Base-by-base conservation (phyloP, 2,888 invertebrate genomes). In the Taphrorychus bicolor region DNA sequence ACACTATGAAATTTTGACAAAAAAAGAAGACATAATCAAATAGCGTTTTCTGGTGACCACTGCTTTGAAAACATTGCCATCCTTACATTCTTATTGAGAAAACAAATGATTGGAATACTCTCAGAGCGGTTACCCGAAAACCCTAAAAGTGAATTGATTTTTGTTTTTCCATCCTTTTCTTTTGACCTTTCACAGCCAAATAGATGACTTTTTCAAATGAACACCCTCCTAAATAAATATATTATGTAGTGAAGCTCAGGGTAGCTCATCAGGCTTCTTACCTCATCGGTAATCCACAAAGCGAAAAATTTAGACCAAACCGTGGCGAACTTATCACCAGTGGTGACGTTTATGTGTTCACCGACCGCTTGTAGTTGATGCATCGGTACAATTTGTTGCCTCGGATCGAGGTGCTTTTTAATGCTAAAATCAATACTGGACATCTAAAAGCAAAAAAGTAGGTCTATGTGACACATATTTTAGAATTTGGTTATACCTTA, bases 271-370 rank as follows among this genome's bases (percentile, higher is more conserved):
- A 51, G 2, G 5, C 5, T 41, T 2, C 11, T 9, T 67, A 90
- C 86, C 82, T 92, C 92, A 78, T 92, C 92, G 0, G 91, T 91
- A 45, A 89, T 88, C 92, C 92, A 92, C 71, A 88, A 87, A 5
- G 88, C 89, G 76, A 91, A 92, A 58, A 86, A 85, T 81, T 88
- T 88, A 7, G 90, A 88, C 91, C 91, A 92, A 1, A 88, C 87
- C 54, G 88, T 89, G 1, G 87, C 85, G 80, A 87, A 88, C 23
- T 85, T 85, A 72, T 88, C 86, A 1, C 87, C 88, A 3, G 86
- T 84, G 3, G 86, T 84, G 66, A 92, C 86, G 75, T 88, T 85
- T 0, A 86, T 81, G 5, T 84, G 80, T 66, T 85, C 84, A 0
- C 88, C 85, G 16, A 90, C 77, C 59, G 82, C 71, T 78, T 87